Percentiles rank a stretch among this genome's conserved stretches.
Evolutionary conservation across 2,797 vertebrate species (phyloP).

Genomic region (Cynodonichthys magdalenae): DNA sequence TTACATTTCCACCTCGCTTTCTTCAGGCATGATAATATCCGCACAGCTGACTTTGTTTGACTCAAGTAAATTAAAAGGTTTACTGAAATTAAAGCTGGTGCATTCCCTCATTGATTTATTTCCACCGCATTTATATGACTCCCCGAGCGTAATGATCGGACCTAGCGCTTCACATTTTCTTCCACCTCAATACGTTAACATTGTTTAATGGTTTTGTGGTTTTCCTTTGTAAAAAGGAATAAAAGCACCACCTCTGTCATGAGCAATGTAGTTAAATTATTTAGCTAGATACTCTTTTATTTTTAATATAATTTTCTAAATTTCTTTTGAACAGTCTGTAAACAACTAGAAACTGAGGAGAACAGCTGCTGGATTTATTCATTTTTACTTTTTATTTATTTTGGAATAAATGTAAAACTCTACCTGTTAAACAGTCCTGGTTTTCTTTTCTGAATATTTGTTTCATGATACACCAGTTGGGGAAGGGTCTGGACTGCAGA

Average conservation of each 20-base stretch:
- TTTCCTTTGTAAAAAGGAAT: conserved; percentile 27
- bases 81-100: conserved; percentile 58
- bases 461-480: too few species aligned
- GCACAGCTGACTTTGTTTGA: conserved; percentile 60
- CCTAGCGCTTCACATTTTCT: conserved; percentile 66
- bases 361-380: too few species aligned
- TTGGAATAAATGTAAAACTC: too few species aligned
- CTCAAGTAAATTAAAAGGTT: conserved; percentile 64
- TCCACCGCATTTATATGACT: conserved; percentile 63
- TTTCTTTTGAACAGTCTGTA: too few species aligned
- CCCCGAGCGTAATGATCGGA: conserved; percentile 59
- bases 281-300: conserved; percentile 26
- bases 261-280: conserved; percentile 30
- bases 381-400: too few species aligned
- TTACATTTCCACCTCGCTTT: conserved; percentile 15
- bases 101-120: conserved; percentile 71
- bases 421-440: too few species aligned
- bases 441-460: too few species aligned
- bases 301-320: neutral
- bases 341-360: too few species aligned
- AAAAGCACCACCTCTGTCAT: conserved; percentile 10
- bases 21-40: conserved; percentile 55
- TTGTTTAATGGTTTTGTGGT: conserved; percentile 59
- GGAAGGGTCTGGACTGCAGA: too few species aligned
- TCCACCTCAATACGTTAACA: conserved; percentile 60